Conservation (phyloP, 1,140 invertebrate genomes). For the Myzus persicae region DNA sequence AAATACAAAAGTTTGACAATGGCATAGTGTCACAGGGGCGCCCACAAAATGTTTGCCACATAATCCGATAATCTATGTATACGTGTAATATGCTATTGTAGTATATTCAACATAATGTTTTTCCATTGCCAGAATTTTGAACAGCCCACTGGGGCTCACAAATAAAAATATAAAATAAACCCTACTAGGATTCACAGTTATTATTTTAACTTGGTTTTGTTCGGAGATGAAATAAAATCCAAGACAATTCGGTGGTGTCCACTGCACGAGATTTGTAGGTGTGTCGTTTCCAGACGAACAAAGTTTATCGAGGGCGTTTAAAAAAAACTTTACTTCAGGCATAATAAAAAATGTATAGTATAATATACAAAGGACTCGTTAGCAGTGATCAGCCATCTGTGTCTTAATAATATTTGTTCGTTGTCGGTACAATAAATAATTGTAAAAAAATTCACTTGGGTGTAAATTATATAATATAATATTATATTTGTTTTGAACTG, state of each 20-base stretch:
- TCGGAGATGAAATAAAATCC: background rate
- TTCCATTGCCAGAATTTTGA: no score
- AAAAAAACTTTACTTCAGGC: background rate
- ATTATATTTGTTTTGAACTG: background rate
- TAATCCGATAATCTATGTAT: no score
- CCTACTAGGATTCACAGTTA: no score
- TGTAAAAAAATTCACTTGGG: background rate
- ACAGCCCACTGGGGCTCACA: no score
- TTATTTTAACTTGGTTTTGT: background rate
- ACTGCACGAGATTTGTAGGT: background rate
- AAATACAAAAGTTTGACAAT: no score
- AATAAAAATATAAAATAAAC: background rate
- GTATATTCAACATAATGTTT: no score
- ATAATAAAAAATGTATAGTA: background rate
- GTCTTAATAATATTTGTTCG: background rate
- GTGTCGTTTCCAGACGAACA: background rate
- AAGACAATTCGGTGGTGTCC: background rate
- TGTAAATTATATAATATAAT: background rate
- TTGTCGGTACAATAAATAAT: background rate
- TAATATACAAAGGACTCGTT: background rate
- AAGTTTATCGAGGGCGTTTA: background rate
- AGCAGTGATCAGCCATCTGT: background rate
- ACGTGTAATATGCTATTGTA: no score
- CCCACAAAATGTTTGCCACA: no score
- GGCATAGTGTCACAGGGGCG: no score